Base-by-base conservation (phyloP, 2,797 vertebrate species). In the Morus bassanus region DNA sequence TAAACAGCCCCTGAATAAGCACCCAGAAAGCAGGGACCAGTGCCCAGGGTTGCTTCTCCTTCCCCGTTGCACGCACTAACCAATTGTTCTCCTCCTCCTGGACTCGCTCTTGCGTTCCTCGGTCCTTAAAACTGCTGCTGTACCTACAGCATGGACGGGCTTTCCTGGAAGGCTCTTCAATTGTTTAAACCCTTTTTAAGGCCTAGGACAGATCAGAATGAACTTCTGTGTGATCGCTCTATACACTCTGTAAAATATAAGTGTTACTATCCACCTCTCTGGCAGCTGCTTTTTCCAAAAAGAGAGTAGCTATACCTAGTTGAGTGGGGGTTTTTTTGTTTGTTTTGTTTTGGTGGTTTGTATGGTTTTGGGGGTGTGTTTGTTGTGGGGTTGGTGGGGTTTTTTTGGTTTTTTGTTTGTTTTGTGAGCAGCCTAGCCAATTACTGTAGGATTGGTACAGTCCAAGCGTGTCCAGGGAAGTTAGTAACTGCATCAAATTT, bases 1-100 rank as follows among this genome's bases (percentile, higher is more conserved):
- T 35, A 53, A 95, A 82, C 93, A 96, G 64, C 39, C 67, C 86
- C 75, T 67, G 92, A 50, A 83, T 64, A 56, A 94, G 85, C 33
- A 64, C 64, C 87, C 91, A 60, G 77, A 63, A 85, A 92, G 25
- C 81, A 91, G 81, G 50, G 46, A 46, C 14, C 80, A 28, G 59
- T 3, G 56, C 92, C 63, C 28, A 3, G 74, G 56, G 25, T 23
- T 79, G 88, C 59, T 91, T 15, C 56, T 78, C 41, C 61, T 78
- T 24, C 53, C 75, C 16, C 6, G 1, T 0, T 23, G 30, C 8
- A 2, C 1, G 2, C 15, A 4, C 18, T 13, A 22, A 48, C 33
- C 53, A 4, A n/a, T 65, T 39, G 13, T 27, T 15, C 68, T 54
- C 12, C 50, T 54, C 39, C 33, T 64, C 50, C 61, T 60, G 9